Evolutionary conservation across 2,113 vertebrate species (phyloP).

Genomic region (Cathartes aura): DNA sequence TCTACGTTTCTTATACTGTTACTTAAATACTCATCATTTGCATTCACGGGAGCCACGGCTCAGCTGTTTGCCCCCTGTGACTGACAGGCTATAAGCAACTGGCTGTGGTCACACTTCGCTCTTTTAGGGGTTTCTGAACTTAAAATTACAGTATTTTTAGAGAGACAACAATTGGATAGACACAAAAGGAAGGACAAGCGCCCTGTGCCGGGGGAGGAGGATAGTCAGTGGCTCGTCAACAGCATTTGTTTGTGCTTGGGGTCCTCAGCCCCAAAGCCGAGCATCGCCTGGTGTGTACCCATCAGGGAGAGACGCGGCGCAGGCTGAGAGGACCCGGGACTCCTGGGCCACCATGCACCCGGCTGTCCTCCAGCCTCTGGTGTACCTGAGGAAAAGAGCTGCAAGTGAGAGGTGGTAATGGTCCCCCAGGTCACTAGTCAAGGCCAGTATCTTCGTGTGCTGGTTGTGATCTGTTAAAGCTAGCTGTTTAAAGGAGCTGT

Average conservation of each 20-base stretch:
- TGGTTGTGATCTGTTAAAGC: too few relatives aligned
- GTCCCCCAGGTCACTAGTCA: too few relatives aligned
- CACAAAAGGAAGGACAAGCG: background rate
- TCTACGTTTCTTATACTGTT: background rate
- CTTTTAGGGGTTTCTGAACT: background rate
- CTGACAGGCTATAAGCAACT: background rate
- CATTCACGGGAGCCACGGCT: background rate
- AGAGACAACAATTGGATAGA: background rate
- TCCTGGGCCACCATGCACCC: fast-evolving
- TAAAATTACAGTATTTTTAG: background rate
- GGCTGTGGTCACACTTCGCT: background rate
- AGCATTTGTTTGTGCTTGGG: background rate
- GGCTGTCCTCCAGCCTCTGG: background rate
- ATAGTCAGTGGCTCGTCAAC: background rate
- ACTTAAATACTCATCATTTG: background rate
- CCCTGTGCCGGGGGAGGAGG: background rate
- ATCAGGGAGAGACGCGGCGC: fast-evolving
- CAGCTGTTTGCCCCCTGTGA: background rate
- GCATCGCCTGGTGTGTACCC: fast-evolving
- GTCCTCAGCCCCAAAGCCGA: background rate
- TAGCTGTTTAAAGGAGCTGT: background rate
- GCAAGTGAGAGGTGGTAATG: background rate
- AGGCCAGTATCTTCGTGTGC: fast-evolving
- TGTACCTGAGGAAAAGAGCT: background rate
- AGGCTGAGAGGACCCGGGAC: background rate